These are phyloP conservation scores for Scopus umbretta DNA, from an alignment of 2,113 vertebrate genomes.

Conservation along the genomic window DNA sequence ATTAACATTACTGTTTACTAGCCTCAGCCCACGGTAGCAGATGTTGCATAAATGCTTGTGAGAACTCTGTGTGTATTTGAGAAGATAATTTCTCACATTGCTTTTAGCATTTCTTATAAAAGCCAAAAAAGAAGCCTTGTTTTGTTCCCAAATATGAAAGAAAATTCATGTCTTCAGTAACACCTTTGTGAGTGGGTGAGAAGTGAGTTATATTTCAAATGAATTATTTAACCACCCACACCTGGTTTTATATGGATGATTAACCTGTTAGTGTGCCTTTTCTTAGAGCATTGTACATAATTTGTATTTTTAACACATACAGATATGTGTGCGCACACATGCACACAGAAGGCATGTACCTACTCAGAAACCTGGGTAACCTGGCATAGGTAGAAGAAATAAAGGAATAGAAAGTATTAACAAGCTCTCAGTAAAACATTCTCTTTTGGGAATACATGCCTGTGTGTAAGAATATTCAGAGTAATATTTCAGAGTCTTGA, in stretches of 20 bases:
- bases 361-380: not conserved
- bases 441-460: not conserved
- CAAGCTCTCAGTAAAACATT: not conserved
- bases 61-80: not conserved
- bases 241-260: not conserved
- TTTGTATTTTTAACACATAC: not conserved
- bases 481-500: not conserved
- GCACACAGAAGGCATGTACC: not conserved
- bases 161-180: slow-evolving; percentile 20
- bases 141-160: slow-evolving; percentile 39
- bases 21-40: not conserved
- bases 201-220: slow-evolving; percentile 42
- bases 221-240: slow-evolving; percentile 10
- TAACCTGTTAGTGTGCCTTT: not conserved
- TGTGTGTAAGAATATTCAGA: not conserved
- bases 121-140: not conserved
- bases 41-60: not conserved
- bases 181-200: slow-evolving; percentile 7
- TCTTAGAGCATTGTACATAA: not conserved
- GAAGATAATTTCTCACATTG: not conserved
- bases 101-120: not conserved
- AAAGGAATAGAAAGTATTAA: not conserved
- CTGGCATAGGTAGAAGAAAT: not conserved
- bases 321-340: accelerated
- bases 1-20: not conserved